Percentiles rank a stretch among this genome's conserved stretches.
phyloP scores from a whole-genome alignment of 2,797 vertebrate genomes.

The Malurus leucopterus region DNA sequence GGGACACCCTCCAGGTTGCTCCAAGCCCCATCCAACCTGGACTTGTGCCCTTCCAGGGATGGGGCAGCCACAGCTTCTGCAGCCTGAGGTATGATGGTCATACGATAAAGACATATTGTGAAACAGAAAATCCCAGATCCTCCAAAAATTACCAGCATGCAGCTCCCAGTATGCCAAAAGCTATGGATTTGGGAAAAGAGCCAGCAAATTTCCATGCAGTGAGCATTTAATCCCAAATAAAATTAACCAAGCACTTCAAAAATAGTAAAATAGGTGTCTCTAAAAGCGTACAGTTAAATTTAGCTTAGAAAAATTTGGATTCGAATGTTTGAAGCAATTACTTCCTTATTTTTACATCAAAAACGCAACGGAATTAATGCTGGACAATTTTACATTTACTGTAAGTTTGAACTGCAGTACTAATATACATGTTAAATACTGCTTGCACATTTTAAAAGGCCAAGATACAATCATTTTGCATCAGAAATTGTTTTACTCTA shows the following conservation, averaged over 20 bases:
- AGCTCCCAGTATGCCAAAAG: not conserved
- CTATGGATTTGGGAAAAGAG: not conserved
- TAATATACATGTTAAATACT: not conserved
- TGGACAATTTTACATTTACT: not conserved
- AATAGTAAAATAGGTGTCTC: not conserved
- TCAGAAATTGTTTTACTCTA: not conserved
- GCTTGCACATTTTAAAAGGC: not conserved
- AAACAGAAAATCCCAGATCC: not conserved
- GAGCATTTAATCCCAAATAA: not conserved
- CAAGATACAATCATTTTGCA: not conserved
- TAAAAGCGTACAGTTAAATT: not conserved
- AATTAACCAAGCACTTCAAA: not conserved
- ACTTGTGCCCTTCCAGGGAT: not conserved
- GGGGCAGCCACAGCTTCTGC: not conserved
- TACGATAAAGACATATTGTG: not conserved
- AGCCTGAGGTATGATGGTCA: not conserved
- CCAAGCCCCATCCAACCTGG: not conserved
- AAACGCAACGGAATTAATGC: not conserved
- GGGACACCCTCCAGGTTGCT: not conserved
- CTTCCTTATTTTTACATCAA: not conserved
- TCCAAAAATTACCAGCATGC: constrained; percentile 4
- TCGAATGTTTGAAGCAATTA: not conserved
- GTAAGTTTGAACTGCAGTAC: not conserved
- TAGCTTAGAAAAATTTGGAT: not conserved
- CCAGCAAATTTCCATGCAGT: not conserved